Percentiles rank a stretch among this genome's conserved stretches.
Conservation (phyloP, 2,888 invertebrate species). For the Luffia ferchaultella region DNA sequence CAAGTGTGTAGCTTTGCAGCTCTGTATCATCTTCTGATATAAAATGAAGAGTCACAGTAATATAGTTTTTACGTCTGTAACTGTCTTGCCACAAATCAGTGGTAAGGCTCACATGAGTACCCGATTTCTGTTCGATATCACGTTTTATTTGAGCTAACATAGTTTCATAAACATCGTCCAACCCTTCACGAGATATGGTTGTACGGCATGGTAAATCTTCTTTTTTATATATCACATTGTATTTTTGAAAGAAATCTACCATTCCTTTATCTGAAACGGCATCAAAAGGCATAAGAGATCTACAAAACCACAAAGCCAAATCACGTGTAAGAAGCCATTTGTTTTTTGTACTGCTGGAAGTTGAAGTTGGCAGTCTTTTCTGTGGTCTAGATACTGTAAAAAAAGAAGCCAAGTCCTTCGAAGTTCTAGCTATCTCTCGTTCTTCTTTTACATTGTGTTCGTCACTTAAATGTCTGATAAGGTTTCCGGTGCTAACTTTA, state of each 20-base stretch:
- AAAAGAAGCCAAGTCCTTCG: neutral
- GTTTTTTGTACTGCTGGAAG: neutral
- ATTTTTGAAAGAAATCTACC: neutral
- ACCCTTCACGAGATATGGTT: neutral
- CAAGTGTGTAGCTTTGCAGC: neutral
- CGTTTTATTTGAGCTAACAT: neutral
- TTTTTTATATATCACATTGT: neutral
- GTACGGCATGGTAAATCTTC: neutral
- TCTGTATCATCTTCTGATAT: neutral
- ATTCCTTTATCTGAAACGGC: neutral
- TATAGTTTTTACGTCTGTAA: neutral
- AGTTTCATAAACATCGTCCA: neutral
- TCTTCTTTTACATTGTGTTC: neutral
- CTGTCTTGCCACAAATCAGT: neutral
- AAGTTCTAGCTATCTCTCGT: neutral
- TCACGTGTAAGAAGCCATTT: slow-evolving; percentile 8
- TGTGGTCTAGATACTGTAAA: neutral
- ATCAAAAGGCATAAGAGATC: slow-evolving; percentile 1
- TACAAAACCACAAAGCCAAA: slow-evolving; percentile 1
- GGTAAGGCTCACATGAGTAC: neutral
- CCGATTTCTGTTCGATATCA: neutral
- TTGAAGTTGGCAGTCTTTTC: neutral
- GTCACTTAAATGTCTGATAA: neutral
- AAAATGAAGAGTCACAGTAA: neutral
- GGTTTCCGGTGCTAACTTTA: neutral